phyloP scores from a whole-genome alignment of 2,797 vertebrate genomes.

The Pristis pectinata region DNA sequence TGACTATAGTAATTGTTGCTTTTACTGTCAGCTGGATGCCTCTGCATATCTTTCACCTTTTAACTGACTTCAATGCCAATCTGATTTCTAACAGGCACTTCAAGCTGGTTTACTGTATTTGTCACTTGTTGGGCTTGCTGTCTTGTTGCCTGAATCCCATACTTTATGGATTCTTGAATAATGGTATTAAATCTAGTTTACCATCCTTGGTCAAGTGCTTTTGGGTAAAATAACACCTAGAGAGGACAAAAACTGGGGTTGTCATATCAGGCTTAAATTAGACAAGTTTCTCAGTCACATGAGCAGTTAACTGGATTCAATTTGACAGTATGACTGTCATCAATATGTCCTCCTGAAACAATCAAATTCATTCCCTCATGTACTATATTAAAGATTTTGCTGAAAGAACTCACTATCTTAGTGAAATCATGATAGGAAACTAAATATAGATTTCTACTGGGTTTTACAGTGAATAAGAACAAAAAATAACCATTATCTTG shows the following conservation, averaged over 20 bases:
- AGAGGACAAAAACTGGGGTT: not conserved
- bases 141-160: slow-evolving; percentile 74
- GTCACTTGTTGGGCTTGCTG: slow-evolving; percentile 70
- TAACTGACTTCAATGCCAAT: slow-evolving; percentile 68
- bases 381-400: not conserved
- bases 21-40: slow-evolving; percentile 75
- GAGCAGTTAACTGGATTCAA: not conserved
- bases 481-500: not conserved
- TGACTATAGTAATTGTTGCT: slow-evolving; percentile 65
- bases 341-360: not conserved
- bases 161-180: slow-evolving; percentile 72
- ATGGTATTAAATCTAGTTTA: slow-evolving; percentile 69
- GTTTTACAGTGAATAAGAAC: not conserved
- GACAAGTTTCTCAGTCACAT: not conserved
- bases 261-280: not conserved
- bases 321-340: not conserved
- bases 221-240: slow-evolving; percentile 53
- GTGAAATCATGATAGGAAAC: not conserved
- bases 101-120: slow-evolving; percentile 71
- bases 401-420: not conserved
- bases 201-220: slow-evolving; percentile 62
- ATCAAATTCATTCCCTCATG: not conserved
- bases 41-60: slow-evolving; percentile 69
- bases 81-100: slow-evolving; percentile 74
- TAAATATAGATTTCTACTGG: not conserved